Base-by-base conservation (phyloP, 2,888 invertebrate genomes). In the Carabus problematicus region DNA sequence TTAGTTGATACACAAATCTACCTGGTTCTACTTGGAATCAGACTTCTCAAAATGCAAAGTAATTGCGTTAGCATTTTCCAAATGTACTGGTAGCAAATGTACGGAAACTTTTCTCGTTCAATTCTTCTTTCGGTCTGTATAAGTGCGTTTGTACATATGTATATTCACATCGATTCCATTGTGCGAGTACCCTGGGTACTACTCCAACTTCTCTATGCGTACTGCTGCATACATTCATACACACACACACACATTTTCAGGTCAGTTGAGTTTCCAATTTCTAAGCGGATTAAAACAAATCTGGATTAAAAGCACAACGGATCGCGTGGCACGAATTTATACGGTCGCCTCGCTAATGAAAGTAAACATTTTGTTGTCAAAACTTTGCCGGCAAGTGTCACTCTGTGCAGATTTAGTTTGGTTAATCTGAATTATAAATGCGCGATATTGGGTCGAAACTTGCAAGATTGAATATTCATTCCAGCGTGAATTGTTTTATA, bases 301-400 rank as follows among this genome's bases (percentile, higher is more conserved):
- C 19, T 42, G 60, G 60, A 60, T 60, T 60, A 60, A n/a, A n/a
- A 45, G 14, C 42, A 29, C 29, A 29, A 29, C 29, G 29, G 29
- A 6, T 6, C 29, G 2, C 2, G 29, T 29, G n/a, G 29, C 29
- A 29, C 29, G 29, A 6, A 29, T 29, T 29, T 29, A 60, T 43
- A 60, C 60, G n/a, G n/a, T 45, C 45, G 60, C 60, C n/a, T 43
- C 60, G n/a, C 43, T 60, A 60, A 60, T 60, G 45, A 60, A 60
- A 45, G 45, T 60, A 60, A 60, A 60, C 60, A 45, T 43, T 41
- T 55, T 58, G 58, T 43, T 19, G 43, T 18, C n/a, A 60, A 60
- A 60, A 60, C 18, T 60, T 60, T 29, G 3, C 2, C 3, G 2
- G 29, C 45, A 42, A 42, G 43, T 18, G 58, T 58, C 41, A 42